Evolutionary conservation across 1,140 invertebrate species (phyloP), one percentile per base, ranked within the genome.

Genomic region (Drosophila pallidifrons): DNA sequence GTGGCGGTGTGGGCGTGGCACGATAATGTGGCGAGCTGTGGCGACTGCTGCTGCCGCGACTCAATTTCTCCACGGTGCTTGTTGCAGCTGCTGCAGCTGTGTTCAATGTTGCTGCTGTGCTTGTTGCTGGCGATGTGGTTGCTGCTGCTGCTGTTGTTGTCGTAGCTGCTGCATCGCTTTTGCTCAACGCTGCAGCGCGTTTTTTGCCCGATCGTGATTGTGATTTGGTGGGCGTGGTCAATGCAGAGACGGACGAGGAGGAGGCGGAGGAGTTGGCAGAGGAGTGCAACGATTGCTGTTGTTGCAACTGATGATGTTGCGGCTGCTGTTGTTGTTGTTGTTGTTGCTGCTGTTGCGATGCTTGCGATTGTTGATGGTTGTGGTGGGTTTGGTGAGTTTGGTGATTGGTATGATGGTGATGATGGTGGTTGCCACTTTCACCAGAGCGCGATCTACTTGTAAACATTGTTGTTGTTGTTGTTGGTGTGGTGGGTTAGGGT

Each of bases 191-290:
- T 13, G 91, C 86, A 1, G 78, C 87, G 7, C 91, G 79, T 35
- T 92, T 92, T 54, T 92, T 92, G 52, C 91, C 91, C 25, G 91
- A 92, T 28, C 91, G 80, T 3, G 91, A 91, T 32, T 77, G 77
- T 1, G 75, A 55, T 66, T 91, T 92, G 52, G 52, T 76, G 16
- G 72, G 35, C 32, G 71, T 74, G 51, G 51, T 55, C 57, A 73
- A 7, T 11, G 65, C 13, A 13, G 71, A 49, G 3, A 11, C 46
- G 6, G 67, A 65, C 16, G 75, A 70, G 51, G 80, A 35, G 15
- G 80, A 15, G 10, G 47, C 52, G 30, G 70, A 49, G 8, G 77
- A 67, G 13, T 61, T 60, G 11, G 72, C 59, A 2, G 57, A 55
- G 46, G 57, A 57, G 6, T 46, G 67, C 63, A 54, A 15, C 43